Base-by-base conservation (phyloP, 2,888 invertebrate species). In the Acutogordius australiensis region DNA sequence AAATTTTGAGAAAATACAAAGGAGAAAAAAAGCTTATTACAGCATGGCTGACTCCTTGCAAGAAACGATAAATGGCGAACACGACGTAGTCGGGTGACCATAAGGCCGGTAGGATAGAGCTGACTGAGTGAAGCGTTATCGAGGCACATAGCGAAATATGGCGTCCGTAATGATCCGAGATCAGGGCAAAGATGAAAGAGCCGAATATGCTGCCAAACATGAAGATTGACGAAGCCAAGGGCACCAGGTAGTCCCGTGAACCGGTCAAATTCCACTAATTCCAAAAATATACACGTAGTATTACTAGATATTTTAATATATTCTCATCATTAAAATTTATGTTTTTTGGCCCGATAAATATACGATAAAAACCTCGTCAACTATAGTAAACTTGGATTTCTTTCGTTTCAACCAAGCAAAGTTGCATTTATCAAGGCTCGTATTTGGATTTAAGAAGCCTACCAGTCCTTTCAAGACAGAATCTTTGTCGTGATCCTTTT, bases 21-120 rank as follows among this genome's bases (percentile, higher is more conserved):
- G n/a, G n/a, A n/a, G n/a, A n/a, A n/a, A n/a, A n/a, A n/a, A n/a
- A n/a, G n/a, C n/a, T n/a, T n/a, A n/a, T 37, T n/a, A 51, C 51
- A 8, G 51, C 8, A 23, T 51, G 51, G 23, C 51, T 21, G 4
- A 51, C 23, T 51, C 51, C 51, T 23, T 51, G 51, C 4, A 51
- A 51, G 23, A 51, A 51, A n/a, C 51, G 13, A 23, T 21, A 51
- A 4, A 23, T 51, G 18, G 26, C 8, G 23, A 51, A 51, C 8
- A 51, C 51, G 51, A 51, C 4, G 23, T 51, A 51, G 4, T 51
- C 18, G 18, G 51, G 51, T 51, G 51, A 8, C 51, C 51, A 51
- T n/a, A 51, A 4, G 51, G n/a, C 51, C 4, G 51, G 51, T 23
- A 51, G 26, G 4, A 51, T 23, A 21, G 51, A 51, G 23, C 51